Evolutionary conservation across 2,888 invertebrate genomes (phyloP), one percentile per base, ranked within the genome.

Genomic region (Zeuzera pyrina): DNA sequence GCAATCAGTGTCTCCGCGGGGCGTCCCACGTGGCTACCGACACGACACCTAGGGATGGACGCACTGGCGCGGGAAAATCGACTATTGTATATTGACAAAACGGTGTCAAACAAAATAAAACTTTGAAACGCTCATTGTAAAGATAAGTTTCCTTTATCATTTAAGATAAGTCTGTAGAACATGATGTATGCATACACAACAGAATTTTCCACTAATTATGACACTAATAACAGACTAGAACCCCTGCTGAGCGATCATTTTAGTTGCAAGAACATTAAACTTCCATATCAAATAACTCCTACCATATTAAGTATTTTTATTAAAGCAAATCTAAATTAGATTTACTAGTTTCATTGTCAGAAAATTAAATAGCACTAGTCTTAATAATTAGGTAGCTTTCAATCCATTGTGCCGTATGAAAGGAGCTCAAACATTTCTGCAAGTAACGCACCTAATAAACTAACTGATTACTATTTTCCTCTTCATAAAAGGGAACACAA

Each of bases 401-500:
- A 38, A 34, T 33, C 38, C 42, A 46, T 25, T 25, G 28, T 28
- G 10, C n/a, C 14, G 6, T 13, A 58, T 57, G 51, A 60, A 58
- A 51, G 50, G 34, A 51, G 45, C 47, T 50, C 55, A 59, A 52
- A 47, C 35, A 45, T 47, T 55, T 74, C 60, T 70, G 78, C 77
- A 74, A 77, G 73, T 74, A 77, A 76, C 52, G 70, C 64, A 63
- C 60, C 64, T 71, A 74, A 74, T 74, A 73, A 70, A 69, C 59
- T 70, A 70, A 72, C 69, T 71, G 72, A 78, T 78, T 72, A 76
- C 72, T 70, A 71, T 73, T 76, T 76, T 65, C 63, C 58, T 69
- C 47, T 45, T 57, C 53, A 73, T 66, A 68, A 69, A 63, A 63
- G 70, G 57, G 61, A 59, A 56, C 52, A 72, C 69, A 74, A 70